A percentile compares a stretch with the other conserved stretches of the same genome.
These are phyloP conservation scores for Apeltes quadracus DNA, from an alignment of 2,113 vertebrate genomes.

Conservation along the genomic window DNA sequence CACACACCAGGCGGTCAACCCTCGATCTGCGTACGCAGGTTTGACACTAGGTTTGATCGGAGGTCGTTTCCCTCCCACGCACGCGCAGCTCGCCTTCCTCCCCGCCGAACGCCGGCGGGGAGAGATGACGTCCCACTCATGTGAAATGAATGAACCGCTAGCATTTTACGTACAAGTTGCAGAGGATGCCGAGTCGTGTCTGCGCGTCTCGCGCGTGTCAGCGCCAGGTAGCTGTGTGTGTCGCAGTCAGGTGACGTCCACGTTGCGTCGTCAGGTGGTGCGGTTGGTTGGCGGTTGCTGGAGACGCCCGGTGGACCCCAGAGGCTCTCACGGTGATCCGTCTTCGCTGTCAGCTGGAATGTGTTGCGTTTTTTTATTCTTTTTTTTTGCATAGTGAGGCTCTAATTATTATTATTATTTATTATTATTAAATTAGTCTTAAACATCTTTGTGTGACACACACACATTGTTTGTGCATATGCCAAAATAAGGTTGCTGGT, in stretches of 20 bases:
- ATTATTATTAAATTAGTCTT: too few relatives aligned
- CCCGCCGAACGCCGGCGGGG: not conserved
- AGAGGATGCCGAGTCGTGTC: constrained; percentile 8
- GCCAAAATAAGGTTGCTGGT: constrained; percentile 5
- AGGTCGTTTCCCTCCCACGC: constrained; percentile 1
- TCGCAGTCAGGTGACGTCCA: constrained; percentile 40
- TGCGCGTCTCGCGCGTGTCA: constrained; percentile 37
- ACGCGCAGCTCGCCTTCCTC: not conserved
- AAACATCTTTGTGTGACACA: constrained; percentile 15
- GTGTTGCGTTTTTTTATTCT: not conserved
- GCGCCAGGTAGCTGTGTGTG: not conserved
- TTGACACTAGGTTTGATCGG: constrained; percentile 23
- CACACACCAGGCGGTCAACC: not conserved
- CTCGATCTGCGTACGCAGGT: not conserved
- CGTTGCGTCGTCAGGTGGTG: constrained; percentile 19
- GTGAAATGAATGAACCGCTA: constrained; percentile 2
- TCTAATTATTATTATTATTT: too few relatives aligned
- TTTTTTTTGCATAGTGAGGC: not conserved
- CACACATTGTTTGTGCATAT: constrained; percentile 1
- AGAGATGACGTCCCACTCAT: not conserved
- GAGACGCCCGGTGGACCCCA: too few relatives aligned
- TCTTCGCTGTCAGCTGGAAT: too few relatives aligned
- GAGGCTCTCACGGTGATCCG: too few relatives aligned
- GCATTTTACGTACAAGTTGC: not conserved
- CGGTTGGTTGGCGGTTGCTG: not conserved